A percentile compares a stretch with the other conserved stretches of the same genome.
Evolutionary conservation across 2,113 vertebrate genomes (phyloP).

Genomic region (Leptobrachium ailaonicum): DNA sequence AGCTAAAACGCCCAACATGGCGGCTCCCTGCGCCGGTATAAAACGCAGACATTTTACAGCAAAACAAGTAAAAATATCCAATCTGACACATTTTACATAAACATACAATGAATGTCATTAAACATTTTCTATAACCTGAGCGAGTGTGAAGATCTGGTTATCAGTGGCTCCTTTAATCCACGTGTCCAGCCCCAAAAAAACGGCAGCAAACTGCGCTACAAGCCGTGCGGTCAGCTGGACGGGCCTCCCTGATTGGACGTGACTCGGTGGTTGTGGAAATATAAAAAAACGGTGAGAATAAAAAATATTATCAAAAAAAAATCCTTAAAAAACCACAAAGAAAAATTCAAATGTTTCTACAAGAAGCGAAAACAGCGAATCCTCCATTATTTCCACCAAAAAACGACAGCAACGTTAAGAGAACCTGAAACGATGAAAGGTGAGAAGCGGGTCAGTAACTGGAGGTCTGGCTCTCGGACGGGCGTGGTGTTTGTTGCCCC

Average conservation of each 20-base stretch:
- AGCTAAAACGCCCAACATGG: no score
- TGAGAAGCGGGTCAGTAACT: conserved; percentile 71
- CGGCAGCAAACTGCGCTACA: not conserved
- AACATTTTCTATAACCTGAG: no score
- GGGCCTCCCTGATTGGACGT: not conserved
- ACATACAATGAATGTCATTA: no score
- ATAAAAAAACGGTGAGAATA: conserved; percentile 64
- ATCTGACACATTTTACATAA: no score
- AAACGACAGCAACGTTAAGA: conserved; percentile 68
- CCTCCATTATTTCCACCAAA: conserved; percentile 73
- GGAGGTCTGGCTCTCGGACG: conserved; percentile 77
- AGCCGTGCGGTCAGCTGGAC: not conserved
- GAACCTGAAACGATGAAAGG: conserved; percentile 73
- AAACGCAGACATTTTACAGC: no score
- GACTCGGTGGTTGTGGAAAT: not conserved
- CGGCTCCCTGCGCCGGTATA: no score
- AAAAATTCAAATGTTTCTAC: conserved; percentile 67
- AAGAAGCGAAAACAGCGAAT: conserved; percentile 62
- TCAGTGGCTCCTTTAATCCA: no score
- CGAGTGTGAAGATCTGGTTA: no score
- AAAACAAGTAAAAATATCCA: no score
- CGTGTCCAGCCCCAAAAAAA: not conserved
- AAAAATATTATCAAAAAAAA: conserved; percentile 69
- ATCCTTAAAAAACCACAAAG: conserved; percentile 59
- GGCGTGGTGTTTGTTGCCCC: conserved; percentile 54